Base-by-base conservation (phyloP, 2,797 vertebrate genomes). In the Microctenopoma lineatum region DNA sequence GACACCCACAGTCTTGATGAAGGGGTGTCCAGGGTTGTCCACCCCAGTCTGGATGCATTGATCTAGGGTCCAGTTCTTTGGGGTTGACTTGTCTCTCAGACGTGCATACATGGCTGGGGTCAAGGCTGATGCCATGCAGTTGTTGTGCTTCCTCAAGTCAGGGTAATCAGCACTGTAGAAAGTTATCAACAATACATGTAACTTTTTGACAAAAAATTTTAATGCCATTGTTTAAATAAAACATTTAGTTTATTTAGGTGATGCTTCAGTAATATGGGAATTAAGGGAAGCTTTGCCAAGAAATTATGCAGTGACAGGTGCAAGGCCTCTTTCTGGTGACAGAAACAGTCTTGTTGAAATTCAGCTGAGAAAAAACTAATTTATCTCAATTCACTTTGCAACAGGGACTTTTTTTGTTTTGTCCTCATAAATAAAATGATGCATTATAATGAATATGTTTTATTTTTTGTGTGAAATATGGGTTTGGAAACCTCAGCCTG, bases 1-100 rank as follows among this genome's bases (percentile, higher is more conserved):
- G 94, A 96, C 96, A 79, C 97, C 97, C 65, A 98, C 96, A 0
- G 96, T 98, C 92, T 98, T 98, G 82, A 98, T 98, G 91, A 97
- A 98, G 70, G 96, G 97, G 54, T 98, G 96, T 27, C 96, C 96
- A 0, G 96, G 96, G 78, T 98, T 97, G 92, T 98, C 96, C 84
- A 98, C 96, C 0, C 96, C 96, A 0, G 97, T 98, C 87, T 98
- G 96, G 89, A 98, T 98, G 87, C 95, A 96, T 84, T 97, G 96
- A 72, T 98, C 96, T 81, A 98, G 78, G 52, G 95, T 96, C 89
- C 95, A 98, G 66, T 95, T 92, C 0, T 74, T 93, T 18, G 96
- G 93, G 3, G 97, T 98, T 70, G 77, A 29, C 87, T 92, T 96
- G 91, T 97, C 96, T 48, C 96, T 90, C 47, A 98, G 91, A 54